Conservation (phyloP, 30 jellyfish, hydroid and myxozoan genomes). For the Aurelia coerulea region DNA sequence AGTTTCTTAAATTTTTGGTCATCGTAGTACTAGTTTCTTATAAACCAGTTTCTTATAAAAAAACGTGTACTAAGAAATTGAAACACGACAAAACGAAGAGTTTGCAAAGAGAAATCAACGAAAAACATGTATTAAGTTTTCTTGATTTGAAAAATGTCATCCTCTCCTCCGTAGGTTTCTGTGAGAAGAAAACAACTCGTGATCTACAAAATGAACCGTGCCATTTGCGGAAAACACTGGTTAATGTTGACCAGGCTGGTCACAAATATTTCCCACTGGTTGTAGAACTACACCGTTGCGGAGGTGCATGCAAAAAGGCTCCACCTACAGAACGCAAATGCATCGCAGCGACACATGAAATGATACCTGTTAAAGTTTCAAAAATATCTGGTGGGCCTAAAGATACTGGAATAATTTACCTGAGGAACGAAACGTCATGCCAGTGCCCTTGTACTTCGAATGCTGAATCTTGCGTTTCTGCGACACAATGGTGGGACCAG, state of each 20-base stretch:
- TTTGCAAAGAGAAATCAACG: neutral
- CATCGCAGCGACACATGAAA: slow-evolving; percentile 15
- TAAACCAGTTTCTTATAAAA: too few species aligned
- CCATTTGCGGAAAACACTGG: slow-evolving; percentile 42
- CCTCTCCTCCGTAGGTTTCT: neutral
- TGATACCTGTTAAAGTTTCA: slow-evolving; percentile 29
- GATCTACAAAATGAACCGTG: slow-evolving; percentile 37
- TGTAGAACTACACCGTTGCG: slow-evolving; percentile 59
- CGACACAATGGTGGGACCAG: slow-evolving; percentile 39
- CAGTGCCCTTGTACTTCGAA: slow-evolving; percentile 46
- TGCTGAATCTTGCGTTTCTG: slow-evolving; percentile 19
- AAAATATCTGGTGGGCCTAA: neutral
- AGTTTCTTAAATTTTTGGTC: too few species aligned
- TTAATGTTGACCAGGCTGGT: slow-evolving; percentile 24
- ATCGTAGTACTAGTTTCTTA: too few species aligned
- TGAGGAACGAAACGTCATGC: slow-evolving; percentile 62
- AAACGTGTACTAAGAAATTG: too few species aligned
- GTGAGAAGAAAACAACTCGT: neutral
- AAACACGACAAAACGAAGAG: too few species aligned
- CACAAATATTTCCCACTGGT: slow-evolving; percentile 55
- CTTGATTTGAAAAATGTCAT: neutral
- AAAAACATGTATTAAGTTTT: neutral
- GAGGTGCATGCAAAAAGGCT: slow-evolving; percentile 32
- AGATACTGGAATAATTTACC: neutral
- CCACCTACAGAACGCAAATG: slow-evolving; percentile 49